phyloP scores from a whole-genome alignment of 2,797 vertebrate genomes.

The Threskiornis aethiopicus region DNA sequence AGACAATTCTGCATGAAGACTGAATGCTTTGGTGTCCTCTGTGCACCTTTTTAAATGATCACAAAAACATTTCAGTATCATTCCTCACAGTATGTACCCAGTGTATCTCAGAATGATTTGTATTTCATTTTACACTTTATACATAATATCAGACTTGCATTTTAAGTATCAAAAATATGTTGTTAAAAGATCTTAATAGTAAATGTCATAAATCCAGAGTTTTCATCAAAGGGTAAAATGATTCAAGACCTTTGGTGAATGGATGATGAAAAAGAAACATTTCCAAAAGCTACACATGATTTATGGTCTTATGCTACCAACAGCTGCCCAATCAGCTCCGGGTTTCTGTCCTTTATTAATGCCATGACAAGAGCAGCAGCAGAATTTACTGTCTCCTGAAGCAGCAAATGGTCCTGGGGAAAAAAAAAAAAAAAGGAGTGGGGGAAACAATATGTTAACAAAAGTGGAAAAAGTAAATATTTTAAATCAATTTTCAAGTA shows the following conservation, averaged over 20 bases:
- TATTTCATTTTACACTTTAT: not conserved
- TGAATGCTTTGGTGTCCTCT: not conserved
- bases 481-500: not conserved
- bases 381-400: slow-evolving; percentile 70
- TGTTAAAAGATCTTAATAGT: not conserved
- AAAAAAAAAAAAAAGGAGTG: not conserved
- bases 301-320: slow-evolving; percentile 68
- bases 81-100: not conserved
- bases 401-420: slow-evolving; percentile 64
- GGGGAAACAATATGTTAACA: not conserved
- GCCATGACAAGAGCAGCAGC: slow-evolving; percentile 68
- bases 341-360: slow-evolving; percentile 77
- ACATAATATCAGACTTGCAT: not conserved
- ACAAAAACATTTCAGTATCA: not conserved
- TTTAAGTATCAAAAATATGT: slow-evolving; percentile 58
- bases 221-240: not conserved
- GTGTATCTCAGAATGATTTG: not conserved
- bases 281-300: slow-evolving; percentile 7
- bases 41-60: not conserved
- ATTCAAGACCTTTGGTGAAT: slow-evolving; percentile 25
- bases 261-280: slow-evolving; percentile 9
- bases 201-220: not conserved
- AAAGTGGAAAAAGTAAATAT: not conserved
- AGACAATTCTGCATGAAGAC: not conserved
- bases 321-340: slow-evolving; percentile 72